Percentiles rank a stretch among this genome's conserved stretches.
Conservation (phyloP, 2,888 invertebrate species). For the Oegoconia quadripuncta region DNA sequence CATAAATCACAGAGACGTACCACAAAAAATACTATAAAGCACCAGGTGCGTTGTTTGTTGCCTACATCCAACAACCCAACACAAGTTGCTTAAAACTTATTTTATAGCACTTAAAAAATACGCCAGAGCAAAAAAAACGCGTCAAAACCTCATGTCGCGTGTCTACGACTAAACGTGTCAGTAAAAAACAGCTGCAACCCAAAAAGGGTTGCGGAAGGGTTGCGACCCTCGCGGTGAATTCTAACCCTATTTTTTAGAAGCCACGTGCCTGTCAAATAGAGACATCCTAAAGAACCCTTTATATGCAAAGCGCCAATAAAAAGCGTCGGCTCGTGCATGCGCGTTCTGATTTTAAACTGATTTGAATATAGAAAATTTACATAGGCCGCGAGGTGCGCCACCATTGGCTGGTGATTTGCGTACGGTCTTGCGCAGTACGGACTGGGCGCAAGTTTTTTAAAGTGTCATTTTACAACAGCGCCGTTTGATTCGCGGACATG, state of each 20-base stretch:
- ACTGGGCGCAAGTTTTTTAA: conserved; percentile 45
- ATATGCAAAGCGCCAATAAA: conserved; percentile 70
- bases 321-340: conserved; percentile 70
- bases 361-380: conserved; percentile 76
- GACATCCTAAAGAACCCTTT: conserved; percentile 41
- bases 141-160: conserved; percentile 51
- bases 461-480: conserved; percentile 45
- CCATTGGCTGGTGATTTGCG: conserved; percentile 60
- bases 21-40: neutral
- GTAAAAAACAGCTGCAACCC: conserved; percentile 65
- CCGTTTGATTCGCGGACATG: conserved; percentile 56
- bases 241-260: conserved; percentile 39
- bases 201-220: conserved; percentile 71
- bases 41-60: conserved; percentile 8
- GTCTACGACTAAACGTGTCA: conserved; percentile 40
- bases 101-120: conserved; percentile 13
- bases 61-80: neutral
- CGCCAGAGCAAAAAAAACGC: conserved; percentile 41
- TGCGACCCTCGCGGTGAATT: conserved; percentile 31
- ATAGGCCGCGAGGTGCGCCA: conserved; percentile 43
- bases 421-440: conserved; percentile 59
- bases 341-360: conserved; percentile 75
- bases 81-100: conserved; percentile 11
- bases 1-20: conserved; percentile 4
- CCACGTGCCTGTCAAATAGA: conserved; percentile 31